phyloP scores from a whole-genome alignment of 2,888 invertebrate species.

The Plagiodera versicolora region DNA sequence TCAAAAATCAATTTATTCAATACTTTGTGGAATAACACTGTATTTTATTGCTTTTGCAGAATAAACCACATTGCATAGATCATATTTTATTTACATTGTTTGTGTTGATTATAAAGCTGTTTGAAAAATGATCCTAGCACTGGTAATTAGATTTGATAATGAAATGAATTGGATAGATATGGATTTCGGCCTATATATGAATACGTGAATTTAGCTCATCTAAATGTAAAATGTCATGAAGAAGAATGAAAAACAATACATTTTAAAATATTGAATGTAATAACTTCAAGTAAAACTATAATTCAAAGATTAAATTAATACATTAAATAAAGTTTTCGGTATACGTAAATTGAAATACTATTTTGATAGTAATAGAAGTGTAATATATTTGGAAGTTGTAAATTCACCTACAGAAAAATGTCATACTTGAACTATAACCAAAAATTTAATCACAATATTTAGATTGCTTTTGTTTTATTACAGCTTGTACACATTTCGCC shows the following conservation, averaged over 20 bases:
- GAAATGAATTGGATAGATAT: too few relatives aligned
- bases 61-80: too few relatives aligned
- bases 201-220: too few relatives aligned
- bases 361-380: background rate
- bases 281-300: background rate
- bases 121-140: too few relatives aligned
- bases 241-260: too few relatives aligned
- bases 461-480: slow-evolving; percentile 69
- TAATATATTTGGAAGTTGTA: background rate
- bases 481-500: slow-evolving; percentile 97
- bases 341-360: background rate
- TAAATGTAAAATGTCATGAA: too few relatives aligned
- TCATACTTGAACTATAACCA: slow-evolving; percentile 21
- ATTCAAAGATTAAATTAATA: background rate
- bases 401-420: slow-evolving; percentile 10
- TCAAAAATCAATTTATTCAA: too few relatives aligned
- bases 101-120: background rate
- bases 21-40: too few relatives aligned
- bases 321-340: background rate
- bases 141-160: too few relatives aligned
- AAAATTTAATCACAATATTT: slow-evolving; percentile 37
- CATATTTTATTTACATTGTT: slow-evolving; percentile 18
- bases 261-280: too few relatives aligned
- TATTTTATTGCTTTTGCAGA: too few relatives aligned
- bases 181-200: too few relatives aligned